A percentile compares a stretch with the other conserved stretches of the same genome.
These are phyloP conservation scores for Patella pellucida DNA, from an alignment of 2,888 invertebrate genomes.

Conservation along the genomic window DNA sequence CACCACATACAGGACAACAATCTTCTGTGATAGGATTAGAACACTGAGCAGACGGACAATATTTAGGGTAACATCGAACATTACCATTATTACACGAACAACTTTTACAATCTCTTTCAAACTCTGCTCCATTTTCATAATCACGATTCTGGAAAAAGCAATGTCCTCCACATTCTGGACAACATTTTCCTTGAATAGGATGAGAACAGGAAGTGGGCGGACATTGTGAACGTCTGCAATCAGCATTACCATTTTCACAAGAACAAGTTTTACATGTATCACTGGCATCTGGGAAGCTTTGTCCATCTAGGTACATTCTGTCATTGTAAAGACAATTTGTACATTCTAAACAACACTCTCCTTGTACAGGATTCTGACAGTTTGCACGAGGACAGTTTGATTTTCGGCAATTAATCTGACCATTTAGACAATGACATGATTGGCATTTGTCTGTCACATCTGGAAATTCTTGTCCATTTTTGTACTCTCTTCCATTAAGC, in stretches of 20 bases:
- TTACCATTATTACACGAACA: conserved; percentile 41
- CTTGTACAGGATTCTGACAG: conserved; percentile 28
- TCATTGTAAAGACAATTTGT: conserved; percentile 42
- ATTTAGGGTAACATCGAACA: conserved; percentile 40
- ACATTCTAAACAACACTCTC: conserved; percentile 36
- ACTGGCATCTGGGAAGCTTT: conserved; percentile 41
- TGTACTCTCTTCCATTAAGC: conserved; percentile 38
- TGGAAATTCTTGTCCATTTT: conserved; percentile 37
- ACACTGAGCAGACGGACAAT: conserved; percentile 47
- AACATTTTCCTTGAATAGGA: conserved; percentile 52
- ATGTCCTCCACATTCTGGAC: conserved; percentile 50
- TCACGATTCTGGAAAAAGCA: conserved; percentile 43
- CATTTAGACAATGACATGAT: conserved; percentile 32
- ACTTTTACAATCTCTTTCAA: conserved; percentile 29
- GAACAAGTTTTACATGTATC: conserved; percentile 47
- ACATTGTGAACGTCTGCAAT: conserved; percentile 34
- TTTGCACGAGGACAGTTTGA: conserved; percentile 19
- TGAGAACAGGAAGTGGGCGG: conserved; percentile 36
- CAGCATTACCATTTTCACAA: conserved; percentile 39
- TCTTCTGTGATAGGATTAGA: conserved; percentile 43
- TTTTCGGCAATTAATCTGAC: conserved; percentile 25
- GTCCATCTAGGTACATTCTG: conserved; percentile 35
- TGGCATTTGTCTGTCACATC: conserved; percentile 33
- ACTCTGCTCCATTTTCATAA: conserved; percentile 39
- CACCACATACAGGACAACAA: conserved; percentile 54